Evolutionary conservation across 2,797 vertebrate species (phyloP), one percentile per base, ranked within the genome.

Genomic region (Menidia menidia): DNA sequence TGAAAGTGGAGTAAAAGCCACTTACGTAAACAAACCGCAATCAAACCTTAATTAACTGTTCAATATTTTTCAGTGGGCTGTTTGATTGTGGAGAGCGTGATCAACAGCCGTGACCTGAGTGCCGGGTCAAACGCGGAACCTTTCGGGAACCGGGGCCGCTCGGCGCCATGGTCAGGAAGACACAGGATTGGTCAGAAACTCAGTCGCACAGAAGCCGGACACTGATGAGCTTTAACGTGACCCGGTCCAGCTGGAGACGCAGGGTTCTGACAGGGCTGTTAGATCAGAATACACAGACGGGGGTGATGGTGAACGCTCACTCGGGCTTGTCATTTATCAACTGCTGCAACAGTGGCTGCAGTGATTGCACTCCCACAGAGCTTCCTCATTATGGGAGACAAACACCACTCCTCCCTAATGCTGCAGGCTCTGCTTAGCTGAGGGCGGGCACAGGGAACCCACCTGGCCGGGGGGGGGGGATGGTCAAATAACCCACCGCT

Each of bases 11-110:
- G 15, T 50, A 56, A 50, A 64, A 72, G 25, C 16, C 59, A 64
- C 64, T 83, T 54, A 9, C 0, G 0, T 16, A 64, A 32, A 75
- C 71, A 55, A 81, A 64, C 64, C 3, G 1, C 52, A 79, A 78
- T 79, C 67, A 78, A 33, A 31, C 12, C 13, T 60, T 45, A 19
- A 57, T 50, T 44, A 3, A 25, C 8, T 31, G 35, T 55, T 1
- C 13, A 32, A 53, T 30, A 6, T 45, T 64, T 45, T 52, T 16
- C 58, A 19, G 15, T 51, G 52, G 32, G 64, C 39, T 60, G 55
- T 64, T 60, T 80, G 71, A 73, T 73, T 73, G 42, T 51, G 31
- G n/a, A 80, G 54, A 55, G 64, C 39, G 53, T 11, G 65, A 72
- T 74, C 52, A 62, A 25, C 6, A 53, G 9, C 16, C 53, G 6